Evolutionary conservation across 1,140 invertebrate genomes (phyloP).

Genomic region (Orchesella cincta): DNA sequence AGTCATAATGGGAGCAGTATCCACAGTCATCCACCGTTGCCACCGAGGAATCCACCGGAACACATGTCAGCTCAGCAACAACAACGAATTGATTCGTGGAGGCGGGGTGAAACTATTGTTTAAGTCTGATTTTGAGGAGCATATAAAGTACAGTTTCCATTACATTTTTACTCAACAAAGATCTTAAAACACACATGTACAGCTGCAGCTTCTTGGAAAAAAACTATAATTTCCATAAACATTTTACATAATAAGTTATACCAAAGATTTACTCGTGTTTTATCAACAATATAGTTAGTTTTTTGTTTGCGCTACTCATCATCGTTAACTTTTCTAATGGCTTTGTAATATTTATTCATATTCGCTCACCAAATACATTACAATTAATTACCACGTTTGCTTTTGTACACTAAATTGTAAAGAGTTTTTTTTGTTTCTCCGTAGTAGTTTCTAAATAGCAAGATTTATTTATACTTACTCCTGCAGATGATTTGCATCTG

Average conservation of each 20-base stretch:
- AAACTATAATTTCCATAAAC: too few species aligned
- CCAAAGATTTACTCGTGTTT: not conserved
- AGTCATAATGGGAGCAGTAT: conserved; percentile 29
- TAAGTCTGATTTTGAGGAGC: conserved; percentile 31
- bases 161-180: too few species aligned
- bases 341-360: not conserved
- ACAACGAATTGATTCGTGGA: conserved; percentile 44
- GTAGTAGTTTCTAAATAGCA: not conserved
- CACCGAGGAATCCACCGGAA: conserved; percentile 33
- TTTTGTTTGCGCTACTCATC: too few species aligned
- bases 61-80: conserved; percentile 27
- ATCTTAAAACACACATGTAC: too few species aligned
- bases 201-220: too few species aligned
- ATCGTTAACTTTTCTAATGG: too few species aligned
- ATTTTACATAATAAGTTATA: not conserved
- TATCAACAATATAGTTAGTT: too few species aligned
- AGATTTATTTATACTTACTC: too few species aligned
- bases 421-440: not conserved
- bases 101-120: conserved; percentile 49
- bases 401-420: conserved; percentile 20
- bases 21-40: conserved; percentile 32
- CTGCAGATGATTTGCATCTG: too few species aligned
- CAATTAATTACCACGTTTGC: not conserved
- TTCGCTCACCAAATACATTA: not conserved
- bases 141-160: not conserved